Base-by-base conservation (phyloP, 2,888 invertebrate species). In the Acanthopleura granulata region DNA sequence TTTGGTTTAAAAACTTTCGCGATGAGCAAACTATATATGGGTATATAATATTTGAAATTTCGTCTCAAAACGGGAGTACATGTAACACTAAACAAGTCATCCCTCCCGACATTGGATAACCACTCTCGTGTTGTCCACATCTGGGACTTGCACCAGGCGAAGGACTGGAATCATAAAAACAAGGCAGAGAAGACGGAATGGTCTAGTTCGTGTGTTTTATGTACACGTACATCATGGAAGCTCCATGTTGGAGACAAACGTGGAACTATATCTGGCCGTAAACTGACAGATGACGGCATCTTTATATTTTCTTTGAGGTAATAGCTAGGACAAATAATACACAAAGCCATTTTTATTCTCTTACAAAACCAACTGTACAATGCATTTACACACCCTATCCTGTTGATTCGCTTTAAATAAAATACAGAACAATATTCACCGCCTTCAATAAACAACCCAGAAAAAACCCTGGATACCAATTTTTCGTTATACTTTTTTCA, bases 311-410 rank as follows among this genome's bases (percentile, higher is more conserved):
- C 25, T 16, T 22, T 66, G 66, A 66, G 66, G 66, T 66, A 66
- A 27, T 66, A 27, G 66, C 66, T 66, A 66, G 66, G 66, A 66
- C 66, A 66, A 27, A 27, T 27, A 27, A 66, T 27, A 66, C 66
- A 66, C 22, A 27, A 22, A 27, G 22, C 29, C 29, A 27, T 66
- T 66, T 66, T 25, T 22, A 22, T 57, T n/a, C 22, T 57, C 57
- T 57, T 57, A 57, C 57, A 57, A 57, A 57, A 57, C 22, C 57
- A 22, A 57, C 57, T 57, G 57, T 57, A 57, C 57, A 57, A 57
- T 57, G 57, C 57, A 57, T 57, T 57, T 57, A 57, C 22, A 57
- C 57, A 57, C 22, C 57, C 57, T 57, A 57, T 57, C 18, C 22
- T 57, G n/a, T 57, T 57, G n/a, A n/a, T 57, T 18, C 22, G 57